phyloP scores from a whole-genome alignment of 1,140 invertebrate species.

The Conus betulinus region DNA sequence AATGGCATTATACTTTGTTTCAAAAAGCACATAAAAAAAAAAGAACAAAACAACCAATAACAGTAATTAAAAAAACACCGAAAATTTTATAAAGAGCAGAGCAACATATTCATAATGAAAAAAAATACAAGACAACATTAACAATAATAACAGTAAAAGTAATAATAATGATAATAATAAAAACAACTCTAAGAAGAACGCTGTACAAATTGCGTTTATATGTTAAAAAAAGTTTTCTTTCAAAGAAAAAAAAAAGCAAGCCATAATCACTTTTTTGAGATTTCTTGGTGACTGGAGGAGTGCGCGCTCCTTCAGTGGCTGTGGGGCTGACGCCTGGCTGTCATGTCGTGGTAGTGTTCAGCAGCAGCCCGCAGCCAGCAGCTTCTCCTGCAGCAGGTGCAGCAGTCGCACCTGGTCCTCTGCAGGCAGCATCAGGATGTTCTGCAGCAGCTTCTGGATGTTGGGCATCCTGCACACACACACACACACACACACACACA shows the following conservation, averaged over 20 bases:
- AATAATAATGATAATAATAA: too few species aligned
- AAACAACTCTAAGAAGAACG: too few species aligned
- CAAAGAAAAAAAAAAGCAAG: too few species aligned
- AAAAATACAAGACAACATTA: background rate
- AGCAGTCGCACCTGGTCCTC: constrained; percentile 68
- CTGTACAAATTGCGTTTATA: too few species aligned
- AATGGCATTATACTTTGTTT: background rate
- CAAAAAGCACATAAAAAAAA: background rate
- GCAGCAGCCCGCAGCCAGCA: constrained; percentile 53
- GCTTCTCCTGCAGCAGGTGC: constrained; percentile 62
- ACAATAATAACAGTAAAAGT: background rate
- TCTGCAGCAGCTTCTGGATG: constrained; percentile 68
- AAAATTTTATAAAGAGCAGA: too few species aligned
- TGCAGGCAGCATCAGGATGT: constrained; percentile 62
- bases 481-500: too few species aligned
- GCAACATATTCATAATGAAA: background rate
- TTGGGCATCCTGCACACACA: constrained; percentile 59
- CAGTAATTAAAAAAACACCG: background rate
- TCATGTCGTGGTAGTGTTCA: constrained; percentile 41
- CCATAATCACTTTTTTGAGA: too few species aligned
- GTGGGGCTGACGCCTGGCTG: background rate
- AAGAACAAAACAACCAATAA: background rate
- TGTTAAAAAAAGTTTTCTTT: too few species aligned
- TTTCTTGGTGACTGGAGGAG: too few species aligned
- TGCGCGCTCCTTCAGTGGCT: too few species aligned